Evolutionary conservation across 2,797 vertebrate species (phyloP).

Genomic region (Urosaurus nigricauda): DNA sequence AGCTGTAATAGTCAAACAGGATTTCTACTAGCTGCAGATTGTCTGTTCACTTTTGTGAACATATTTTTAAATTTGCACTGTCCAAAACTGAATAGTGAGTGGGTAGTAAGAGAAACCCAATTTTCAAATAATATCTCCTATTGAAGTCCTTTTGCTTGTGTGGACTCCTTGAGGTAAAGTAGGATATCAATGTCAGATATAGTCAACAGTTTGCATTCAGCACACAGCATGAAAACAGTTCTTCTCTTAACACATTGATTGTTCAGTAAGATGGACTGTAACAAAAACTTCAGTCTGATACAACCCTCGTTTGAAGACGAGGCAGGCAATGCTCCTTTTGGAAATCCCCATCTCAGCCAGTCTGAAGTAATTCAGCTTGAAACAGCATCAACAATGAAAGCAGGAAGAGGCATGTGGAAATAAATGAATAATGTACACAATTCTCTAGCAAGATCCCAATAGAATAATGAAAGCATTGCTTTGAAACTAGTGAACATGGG

Average conservation of each 20-base stretch:
- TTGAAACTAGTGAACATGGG: not conserved
- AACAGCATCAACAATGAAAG: conserved; percentile 3
- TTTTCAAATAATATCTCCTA: too few relatives aligned
- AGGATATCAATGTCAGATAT: too few relatives aligned
- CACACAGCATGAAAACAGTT: not conserved
- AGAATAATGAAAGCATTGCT: conserved; percentile 1
- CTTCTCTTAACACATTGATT: not conserved
- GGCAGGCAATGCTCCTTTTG: not conserved
- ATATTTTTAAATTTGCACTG: not conserved
- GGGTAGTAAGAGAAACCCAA: too few relatives aligned
- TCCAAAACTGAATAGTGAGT: too few relatives aligned
- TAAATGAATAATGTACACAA: not conserved
- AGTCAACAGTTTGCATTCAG: not conserved
- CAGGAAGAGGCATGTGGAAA: not conserved
- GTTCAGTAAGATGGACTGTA: not conserved
- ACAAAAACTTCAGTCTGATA: not conserved
- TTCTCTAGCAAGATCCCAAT: not conserved
- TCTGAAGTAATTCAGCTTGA: conserved; percentile 3
- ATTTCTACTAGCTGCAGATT: not conserved
- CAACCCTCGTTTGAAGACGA: not conserved
- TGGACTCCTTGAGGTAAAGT: too few relatives aligned
- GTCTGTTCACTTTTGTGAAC: not conserved
- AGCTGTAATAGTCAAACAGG: too few relatives aligned
- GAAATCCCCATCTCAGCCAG: conserved; percentile 31
- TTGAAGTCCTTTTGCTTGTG: too few relatives aligned